These are phyloP conservation scores for Hirundichthys speculiger DNA, from an alignment of 2,113 vertebrate species.

Conservation along the genomic window DNA sequence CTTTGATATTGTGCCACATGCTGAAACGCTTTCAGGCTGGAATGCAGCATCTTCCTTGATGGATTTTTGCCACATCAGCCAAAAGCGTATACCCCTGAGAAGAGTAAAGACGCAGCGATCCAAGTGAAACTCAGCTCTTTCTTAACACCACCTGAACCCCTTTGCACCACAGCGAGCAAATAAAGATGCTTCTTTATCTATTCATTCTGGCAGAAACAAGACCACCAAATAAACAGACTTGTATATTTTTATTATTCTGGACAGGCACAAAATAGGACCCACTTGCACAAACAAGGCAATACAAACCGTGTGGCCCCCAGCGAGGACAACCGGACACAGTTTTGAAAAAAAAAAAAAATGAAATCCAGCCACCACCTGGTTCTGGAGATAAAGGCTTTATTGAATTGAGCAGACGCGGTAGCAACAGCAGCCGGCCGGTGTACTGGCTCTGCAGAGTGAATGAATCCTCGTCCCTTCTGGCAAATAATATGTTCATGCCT, in stretches of 20 bases:
- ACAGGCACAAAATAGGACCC: conserved; percentile 69
- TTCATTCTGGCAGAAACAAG: conserved; percentile 66
- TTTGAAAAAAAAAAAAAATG: conserved; percentile 54
- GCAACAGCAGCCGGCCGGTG: conserved; percentile 49
- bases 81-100: conserved; percentile 47
- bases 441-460: conserved; percentile 53
- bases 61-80: conserved; percentile 57
- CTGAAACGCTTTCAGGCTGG: conserved; percentile 19
- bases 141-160: conserved; percentile 63
- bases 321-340: conserved; percentile 50
- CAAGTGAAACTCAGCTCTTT: conserved; percentile 55
- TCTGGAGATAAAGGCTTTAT: conserved; percentile 74
- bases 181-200: conserved; percentile 41
- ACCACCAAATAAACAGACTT: conserved; percentile 70
- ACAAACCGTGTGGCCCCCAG: conserved; percentile 58
- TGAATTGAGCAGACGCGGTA: conserved; percentile 67
- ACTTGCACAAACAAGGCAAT: conserved; percentile 74
- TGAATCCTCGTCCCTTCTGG: conserved; percentile 54
- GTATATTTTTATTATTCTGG: conserved; percentile 77
- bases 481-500: conserved; percentile 42
- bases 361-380: conserved; percentile 61
- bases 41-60: conserved; percentile 48
- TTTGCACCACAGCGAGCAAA: conserved; percentile 51
- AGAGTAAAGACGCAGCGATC: conserved; percentile 53
- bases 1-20: conserved; percentile 43